These are phyloP conservation scores for Calyptommatus sinebrachiatus DNA, from an alignment of 2,113 vertebrate species.

Conservation along the genomic window DNA sequence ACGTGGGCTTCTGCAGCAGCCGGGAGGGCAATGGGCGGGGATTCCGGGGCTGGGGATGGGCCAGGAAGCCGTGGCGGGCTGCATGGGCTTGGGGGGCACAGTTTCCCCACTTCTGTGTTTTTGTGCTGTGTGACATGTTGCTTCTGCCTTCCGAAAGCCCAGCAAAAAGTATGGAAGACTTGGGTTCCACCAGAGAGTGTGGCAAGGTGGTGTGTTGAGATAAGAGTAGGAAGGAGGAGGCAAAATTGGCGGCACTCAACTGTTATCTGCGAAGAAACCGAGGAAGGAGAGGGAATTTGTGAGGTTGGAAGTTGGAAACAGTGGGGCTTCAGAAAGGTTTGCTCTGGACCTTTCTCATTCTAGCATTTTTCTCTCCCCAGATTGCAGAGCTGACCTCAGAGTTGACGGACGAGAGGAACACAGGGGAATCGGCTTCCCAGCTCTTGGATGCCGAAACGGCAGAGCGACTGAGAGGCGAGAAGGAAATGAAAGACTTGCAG, in stretches of 20 bases:
- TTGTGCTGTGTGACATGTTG: no score
- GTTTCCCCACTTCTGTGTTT: no score
- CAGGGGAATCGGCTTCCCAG: slow-evolving; percentile 93
- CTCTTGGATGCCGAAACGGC: slow-evolving; percentile 89
- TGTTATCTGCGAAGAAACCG: no score
- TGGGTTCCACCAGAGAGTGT: not conserved
- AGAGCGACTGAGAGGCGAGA: slow-evolving; percentile 88
- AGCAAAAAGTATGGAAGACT: not conserved
- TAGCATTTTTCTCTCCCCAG: slow-evolving; percentile 60
- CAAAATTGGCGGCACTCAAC: not conserved
- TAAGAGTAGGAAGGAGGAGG: not conserved
- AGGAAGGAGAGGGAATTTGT: not conserved
- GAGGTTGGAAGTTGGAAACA: not conserved
- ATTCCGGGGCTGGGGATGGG: no score
- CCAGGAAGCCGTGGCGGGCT: no score
- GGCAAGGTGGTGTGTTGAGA: not conserved
- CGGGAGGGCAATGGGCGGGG: no score
- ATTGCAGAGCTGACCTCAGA: slow-evolving; percentile 94
- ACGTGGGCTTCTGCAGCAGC: no score
- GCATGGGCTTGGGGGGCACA: no score
- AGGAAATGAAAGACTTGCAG: slow-evolving; percentile 96
- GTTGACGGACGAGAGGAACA: slow-evolving; percentile 93
- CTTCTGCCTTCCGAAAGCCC: not conserved
- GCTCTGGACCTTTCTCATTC: not conserved
- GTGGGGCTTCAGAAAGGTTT: not conserved